A percentile compares a stretch with the other conserved stretches of the same genome.
These are phyloP conservation scores for Meta bourneti DNA, from an alignment of 2,888 invertebrate species.

Conservation along the genomic window DNA sequence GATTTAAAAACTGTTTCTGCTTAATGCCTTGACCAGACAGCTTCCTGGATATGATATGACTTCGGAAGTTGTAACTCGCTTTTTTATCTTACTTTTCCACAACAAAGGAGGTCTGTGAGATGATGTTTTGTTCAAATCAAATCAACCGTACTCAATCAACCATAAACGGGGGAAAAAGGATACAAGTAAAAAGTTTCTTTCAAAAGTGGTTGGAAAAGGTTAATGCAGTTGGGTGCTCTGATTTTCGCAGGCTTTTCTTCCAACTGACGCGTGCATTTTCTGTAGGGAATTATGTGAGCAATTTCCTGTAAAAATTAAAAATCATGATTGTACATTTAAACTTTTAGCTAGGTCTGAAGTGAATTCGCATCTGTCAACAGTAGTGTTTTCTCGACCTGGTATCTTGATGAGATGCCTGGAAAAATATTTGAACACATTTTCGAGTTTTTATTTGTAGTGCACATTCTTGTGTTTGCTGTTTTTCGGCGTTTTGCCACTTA, in stretches of 20 bases:
- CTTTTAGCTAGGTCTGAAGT: no score
- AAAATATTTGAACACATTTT: no score
- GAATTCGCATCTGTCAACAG: no score
- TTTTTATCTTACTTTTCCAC: background rate
- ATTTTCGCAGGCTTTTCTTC: background rate
- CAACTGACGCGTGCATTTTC: background rate
- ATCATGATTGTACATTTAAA: no score
- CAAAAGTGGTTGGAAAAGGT: background rate
- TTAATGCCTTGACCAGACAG: background rate
- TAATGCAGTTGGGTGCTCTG: background rate
- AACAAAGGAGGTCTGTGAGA: background rate
- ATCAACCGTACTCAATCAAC: background rate
- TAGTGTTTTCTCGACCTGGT: no score
- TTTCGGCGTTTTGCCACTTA: no score
- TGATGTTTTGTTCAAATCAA: background rate
- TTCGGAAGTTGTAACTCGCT: background rate
- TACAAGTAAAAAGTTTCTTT: background rate
- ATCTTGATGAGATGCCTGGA: no score
- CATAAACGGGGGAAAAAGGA: background rate
- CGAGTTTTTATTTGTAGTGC: no score
- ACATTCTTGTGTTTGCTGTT: no score
- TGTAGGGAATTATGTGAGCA: background rate
- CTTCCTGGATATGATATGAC: background rate
- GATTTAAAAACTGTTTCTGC: background rate
- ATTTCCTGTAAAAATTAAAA: no score